phyloP scores from a whole-genome alignment of 2,797 vertebrate genomes.

The Gorsachius magnificus region DNA sequence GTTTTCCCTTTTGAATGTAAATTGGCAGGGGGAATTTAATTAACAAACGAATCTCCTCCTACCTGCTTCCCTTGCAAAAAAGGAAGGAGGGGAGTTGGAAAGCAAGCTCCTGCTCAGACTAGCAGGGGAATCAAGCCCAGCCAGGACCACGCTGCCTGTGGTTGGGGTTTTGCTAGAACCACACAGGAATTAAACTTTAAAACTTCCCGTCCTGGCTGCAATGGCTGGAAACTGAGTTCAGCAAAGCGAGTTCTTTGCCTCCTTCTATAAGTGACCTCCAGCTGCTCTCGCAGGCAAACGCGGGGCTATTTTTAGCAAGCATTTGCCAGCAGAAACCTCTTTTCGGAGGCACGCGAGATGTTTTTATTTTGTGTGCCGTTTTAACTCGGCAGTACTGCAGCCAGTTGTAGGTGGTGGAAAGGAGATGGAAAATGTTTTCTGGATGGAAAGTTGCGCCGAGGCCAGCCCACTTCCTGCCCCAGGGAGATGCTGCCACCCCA shows the following conservation, averaged over 20 bases:
- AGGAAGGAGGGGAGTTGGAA: background rate
- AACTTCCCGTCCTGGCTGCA: background rate
- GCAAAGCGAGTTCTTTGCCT: background rate
- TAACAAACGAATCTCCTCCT: conserved; percentile 9
- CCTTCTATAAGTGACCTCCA: background rate
- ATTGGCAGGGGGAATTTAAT: conserved; percentile 31
- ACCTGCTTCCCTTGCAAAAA: background rate
- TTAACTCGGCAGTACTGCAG: background rate
- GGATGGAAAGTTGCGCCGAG: background rate
- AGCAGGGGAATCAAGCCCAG: background rate
- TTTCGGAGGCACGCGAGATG: background rate
- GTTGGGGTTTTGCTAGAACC: background rate
- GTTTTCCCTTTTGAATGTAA: conserved; percentile 38
- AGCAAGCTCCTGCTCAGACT: background rate
- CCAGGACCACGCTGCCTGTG: background rate
- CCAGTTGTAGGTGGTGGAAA: background rate
- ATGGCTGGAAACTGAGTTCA: background rate
- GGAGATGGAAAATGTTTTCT: conserved; percentile 53
- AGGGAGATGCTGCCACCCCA: background rate
- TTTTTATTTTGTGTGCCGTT: background rate
- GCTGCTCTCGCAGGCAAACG: background rate
- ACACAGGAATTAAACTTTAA: background rate
- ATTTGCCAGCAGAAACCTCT: background rate
- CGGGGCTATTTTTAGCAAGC: background rate
- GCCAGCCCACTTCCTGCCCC: conserved; percentile 38